Conservation (phyloP, 2,797 vertebrate genomes). For the Chaenodraco wilsoni region DNA sequence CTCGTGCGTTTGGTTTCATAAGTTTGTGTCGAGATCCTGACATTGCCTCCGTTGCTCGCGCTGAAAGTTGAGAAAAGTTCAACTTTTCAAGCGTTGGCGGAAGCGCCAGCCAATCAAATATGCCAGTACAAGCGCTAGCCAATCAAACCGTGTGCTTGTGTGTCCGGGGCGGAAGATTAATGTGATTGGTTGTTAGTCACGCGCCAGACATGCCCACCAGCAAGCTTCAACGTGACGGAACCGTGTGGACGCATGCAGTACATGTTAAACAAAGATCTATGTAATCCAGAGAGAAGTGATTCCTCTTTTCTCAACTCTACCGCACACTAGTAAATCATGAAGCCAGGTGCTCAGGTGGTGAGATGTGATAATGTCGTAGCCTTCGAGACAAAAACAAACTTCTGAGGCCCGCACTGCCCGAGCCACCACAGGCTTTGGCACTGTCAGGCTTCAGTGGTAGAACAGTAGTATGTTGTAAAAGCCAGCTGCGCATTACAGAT, state of each 20-base stretch:
- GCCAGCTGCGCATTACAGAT: constrained; percentile 72
- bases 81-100: too few species aligned
- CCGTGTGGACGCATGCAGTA: neutral
- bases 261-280: constrained; percentile 22
- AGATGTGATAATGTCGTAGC: constrained; percentile 66
- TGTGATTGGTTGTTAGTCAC: too few species aligned
- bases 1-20: too few species aligned
- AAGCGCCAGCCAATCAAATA: too few species aligned
- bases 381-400: constrained; percentile 72
- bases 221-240: too few species aligned
- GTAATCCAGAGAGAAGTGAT: constrained; percentile 23
- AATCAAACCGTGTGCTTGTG: too few species aligned
- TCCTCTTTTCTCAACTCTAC: constrained; percentile 24
- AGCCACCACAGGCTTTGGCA: constrained; percentile 67
- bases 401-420: constrained; percentile 68
- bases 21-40: too few species aligned
- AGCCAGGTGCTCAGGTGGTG: constrained; percentile 68
- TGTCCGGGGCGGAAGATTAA: too few species aligned
- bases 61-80: too few species aligned
- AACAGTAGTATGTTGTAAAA: constrained; percentile 69
- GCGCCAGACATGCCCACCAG: too few species aligned
- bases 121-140: too few species aligned
- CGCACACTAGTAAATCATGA: constrained; percentile 36
- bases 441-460: constrained; percentile 65
- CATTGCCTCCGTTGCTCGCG: too few species aligned